A percentile compares a stretch with the other conserved stretches of the same genome.
phyloP scores from a whole-genome alignment of 2,888 invertebrate genomes.

The Ormyrus rosae region DNA sequence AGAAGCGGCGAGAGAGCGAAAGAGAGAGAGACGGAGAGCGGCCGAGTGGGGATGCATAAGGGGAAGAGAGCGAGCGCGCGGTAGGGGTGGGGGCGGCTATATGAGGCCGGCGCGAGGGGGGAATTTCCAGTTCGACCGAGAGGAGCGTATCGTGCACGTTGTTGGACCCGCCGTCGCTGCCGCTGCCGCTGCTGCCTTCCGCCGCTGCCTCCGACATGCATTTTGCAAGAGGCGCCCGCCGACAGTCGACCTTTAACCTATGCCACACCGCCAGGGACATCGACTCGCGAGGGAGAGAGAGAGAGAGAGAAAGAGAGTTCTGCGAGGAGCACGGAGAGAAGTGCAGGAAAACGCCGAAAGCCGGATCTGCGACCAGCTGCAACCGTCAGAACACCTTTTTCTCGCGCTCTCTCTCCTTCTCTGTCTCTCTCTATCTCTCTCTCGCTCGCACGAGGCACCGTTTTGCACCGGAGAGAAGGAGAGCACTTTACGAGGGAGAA shows the following conservation, averaged over 20 bases:
- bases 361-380: background rate
- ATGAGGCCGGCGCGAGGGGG: conserved; percentile 73
- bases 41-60: conserved; percentile 19
- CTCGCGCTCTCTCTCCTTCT: background rate
- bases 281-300: background rate
- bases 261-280: background rate
- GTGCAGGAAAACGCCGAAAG: background rate
- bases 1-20: background rate
- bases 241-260: background rate
- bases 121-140: conserved; percentile 75
- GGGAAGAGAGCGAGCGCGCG: conserved; percentile 27
- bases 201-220: background rate
- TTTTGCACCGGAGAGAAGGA: conserved; percentile 15
- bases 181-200: background rate
- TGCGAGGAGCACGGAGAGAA: background rate
- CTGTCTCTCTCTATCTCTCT: background rate
- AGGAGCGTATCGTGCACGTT: conserved; percentile 71
- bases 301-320: background rate
- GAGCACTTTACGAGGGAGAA: conserved; percentile 17
- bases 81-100: conserved; percentile 75
- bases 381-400: background rate
- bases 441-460: background rate
- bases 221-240: background rate
- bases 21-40: background rate
- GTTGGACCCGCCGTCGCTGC: conserved; percentile 5